These are phyloP conservation scores for Paragorgia papillata DNA, from an alignment of 92 coral and sea anemone genomes.

Conservation along the genomic window DNA sequence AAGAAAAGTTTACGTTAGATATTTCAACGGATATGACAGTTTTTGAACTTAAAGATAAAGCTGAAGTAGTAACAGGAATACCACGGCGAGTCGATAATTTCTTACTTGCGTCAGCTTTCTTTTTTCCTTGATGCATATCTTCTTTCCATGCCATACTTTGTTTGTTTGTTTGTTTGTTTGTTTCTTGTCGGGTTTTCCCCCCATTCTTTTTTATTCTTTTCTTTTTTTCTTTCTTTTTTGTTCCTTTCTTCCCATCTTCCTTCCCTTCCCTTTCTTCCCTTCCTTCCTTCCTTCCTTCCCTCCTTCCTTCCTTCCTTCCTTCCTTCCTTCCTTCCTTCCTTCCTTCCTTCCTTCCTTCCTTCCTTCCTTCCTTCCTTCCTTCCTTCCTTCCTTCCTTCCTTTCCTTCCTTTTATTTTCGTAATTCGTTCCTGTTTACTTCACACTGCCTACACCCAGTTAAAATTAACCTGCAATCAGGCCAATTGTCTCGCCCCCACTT, in stretches of 20 bases:
- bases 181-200: background rate
- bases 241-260: background rate
- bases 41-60: constrained; percentile 60
- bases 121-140: background rate
- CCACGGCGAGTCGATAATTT: constrained; percentile 62
- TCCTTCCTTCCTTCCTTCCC: background rate
- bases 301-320: background rate
- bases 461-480: too few species aligned
- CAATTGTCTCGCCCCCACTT: too few species aligned
- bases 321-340: background rate
- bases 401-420: background rate
- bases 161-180: background rate
- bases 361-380: background rate
- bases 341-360: background rate
- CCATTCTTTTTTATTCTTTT: background rate
- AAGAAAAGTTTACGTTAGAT: constrained; percentile 54
- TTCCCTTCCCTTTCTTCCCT: background rate
- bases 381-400: background rate
- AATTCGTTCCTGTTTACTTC: background rate
- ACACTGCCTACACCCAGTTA: too few species aligned
- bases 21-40: constrained; percentile 58
- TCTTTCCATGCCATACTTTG: background rate
- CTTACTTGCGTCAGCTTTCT: background rate
- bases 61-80: constrained; percentile 65
- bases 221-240: background rate